phyloP scores from a whole-genome alignment of 2,113 vertebrate genomes.

The Phyllostomus discolor region DNA sequence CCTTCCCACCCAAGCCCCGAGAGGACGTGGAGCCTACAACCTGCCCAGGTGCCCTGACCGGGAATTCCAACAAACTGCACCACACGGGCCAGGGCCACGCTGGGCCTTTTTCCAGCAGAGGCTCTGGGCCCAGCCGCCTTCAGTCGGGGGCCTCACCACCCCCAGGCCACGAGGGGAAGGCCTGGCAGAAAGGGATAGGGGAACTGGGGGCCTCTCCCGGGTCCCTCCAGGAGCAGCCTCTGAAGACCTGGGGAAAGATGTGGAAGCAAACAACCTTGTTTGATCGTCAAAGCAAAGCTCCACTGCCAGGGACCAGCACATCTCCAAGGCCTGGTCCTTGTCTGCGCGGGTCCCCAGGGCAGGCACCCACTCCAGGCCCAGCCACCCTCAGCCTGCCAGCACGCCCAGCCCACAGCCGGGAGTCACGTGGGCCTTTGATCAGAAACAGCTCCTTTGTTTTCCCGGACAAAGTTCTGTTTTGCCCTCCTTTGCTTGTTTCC shows the following conservation, averaged over 20 bases:
- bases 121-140: no score
- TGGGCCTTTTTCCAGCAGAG: background rate
- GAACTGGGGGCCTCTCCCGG: background rate
- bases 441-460: background rate
- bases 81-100: no score
- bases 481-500: background rate
- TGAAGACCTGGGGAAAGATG: background rate
- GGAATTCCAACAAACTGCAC: no score
- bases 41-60: no score
- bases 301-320: background rate
- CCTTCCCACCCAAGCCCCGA: no score
- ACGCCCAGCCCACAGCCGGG: background rate
- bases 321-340: background rate
- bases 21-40: no score
- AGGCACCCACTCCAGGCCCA: background rate
- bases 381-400: background rate
- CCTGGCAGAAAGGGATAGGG: background rate
- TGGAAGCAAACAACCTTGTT: background rate
- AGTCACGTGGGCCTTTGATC: background rate
- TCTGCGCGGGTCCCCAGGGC: background rate
- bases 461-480: background rate
- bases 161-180: background rate
- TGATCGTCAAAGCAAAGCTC: no score
- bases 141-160: no score
- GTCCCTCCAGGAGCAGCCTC: background rate